Conservation (phyloP, 2,113 vertebrate species). For the Menura novaehollandiae region DNA sequence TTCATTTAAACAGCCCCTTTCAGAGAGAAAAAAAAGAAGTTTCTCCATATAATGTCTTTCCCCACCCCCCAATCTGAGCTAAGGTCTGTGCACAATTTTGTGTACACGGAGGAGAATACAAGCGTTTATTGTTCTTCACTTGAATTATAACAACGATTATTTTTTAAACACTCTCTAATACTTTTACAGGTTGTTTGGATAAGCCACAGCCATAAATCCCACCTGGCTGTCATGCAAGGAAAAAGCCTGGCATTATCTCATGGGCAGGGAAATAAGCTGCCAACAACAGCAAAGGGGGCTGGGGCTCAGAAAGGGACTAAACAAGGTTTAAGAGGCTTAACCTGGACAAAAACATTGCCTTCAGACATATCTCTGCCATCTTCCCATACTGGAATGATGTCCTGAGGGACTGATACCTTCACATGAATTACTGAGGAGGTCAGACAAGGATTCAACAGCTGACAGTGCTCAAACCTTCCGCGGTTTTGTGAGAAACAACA, state of each 20-base stretch:
- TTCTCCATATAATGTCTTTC: neutral
- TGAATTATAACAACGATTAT: neutral
- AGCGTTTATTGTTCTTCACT: neutral
- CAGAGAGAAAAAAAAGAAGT: neutral
- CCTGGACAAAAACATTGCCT: neutral
- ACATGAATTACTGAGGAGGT: neutral
- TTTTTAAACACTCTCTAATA: neutral
- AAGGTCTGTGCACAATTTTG: neutral
- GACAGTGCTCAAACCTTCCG: neutral
- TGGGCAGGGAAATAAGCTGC: neutral
- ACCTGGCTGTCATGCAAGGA: neutral
- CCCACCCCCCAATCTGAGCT: neutral
- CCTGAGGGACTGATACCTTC: neutral
- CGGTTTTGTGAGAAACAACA: neutral
- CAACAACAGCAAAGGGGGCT: neutral
- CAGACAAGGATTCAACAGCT: neutral
- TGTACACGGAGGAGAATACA: neutral
- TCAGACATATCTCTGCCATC: neutral
- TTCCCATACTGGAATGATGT: neutral
- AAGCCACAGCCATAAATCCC: conserved; percentile 9
- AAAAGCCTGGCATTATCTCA: neutral
- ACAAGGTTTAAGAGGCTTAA: neutral
- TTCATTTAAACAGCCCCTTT: conserved; percentile 5
- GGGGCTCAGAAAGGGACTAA: neutral
- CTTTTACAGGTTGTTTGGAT: conserved; percentile 36